Base-by-base conservation (phyloP, 2,888 invertebrate species). In the Eristalis pertinax region DNA sequence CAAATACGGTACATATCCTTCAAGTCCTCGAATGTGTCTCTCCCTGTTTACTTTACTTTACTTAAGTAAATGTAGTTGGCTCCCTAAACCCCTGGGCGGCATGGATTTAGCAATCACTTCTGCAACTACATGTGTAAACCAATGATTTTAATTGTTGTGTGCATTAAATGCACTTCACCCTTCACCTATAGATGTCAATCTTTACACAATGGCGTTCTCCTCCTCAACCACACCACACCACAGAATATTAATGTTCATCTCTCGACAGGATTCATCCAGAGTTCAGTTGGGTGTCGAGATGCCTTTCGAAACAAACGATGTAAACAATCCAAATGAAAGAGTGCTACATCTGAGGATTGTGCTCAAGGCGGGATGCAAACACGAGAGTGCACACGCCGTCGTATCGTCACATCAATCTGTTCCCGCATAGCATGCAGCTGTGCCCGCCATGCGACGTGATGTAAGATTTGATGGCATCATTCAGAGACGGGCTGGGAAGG, bases 311-410 rank as follows among this genome's bases (percentile, higher is more conserved):
- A 75, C 77, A 83, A 78, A 24, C 78, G 78, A 75, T 74, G 82
- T 83, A 86, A 86, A 86, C 82, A 83, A 74, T 75, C 83, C 82
- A 83, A 78, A 70, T 86, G 74, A 78, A 56, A 70, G 70, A 83
- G 73, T 74, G 70, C 35, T 35, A 73, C 69, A 60, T 63, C 68
- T 69, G 81, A 74, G 77, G 60, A 86, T 5, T 32, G 65, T 78
- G 78, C 77, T 67, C 32, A 70, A 82, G 74, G 82, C 82, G 60
- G n/a, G 60, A 70, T 82, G 74, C 76, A 69, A 68, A 76, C 73
- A 79, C 8, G 50, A 50, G 50, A 19, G 19, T 69, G 63, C 38
- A 50, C 2, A 41, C n/a, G 38, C 32, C 32, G 10, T 67, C 75
- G 60, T 67, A 74, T 80, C 64, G 50, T 72, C 43, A 73, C 73